Base-by-base conservation (phyloP, 2,113 vertebrate genomes). In the Gallinago undulata region DNA sequence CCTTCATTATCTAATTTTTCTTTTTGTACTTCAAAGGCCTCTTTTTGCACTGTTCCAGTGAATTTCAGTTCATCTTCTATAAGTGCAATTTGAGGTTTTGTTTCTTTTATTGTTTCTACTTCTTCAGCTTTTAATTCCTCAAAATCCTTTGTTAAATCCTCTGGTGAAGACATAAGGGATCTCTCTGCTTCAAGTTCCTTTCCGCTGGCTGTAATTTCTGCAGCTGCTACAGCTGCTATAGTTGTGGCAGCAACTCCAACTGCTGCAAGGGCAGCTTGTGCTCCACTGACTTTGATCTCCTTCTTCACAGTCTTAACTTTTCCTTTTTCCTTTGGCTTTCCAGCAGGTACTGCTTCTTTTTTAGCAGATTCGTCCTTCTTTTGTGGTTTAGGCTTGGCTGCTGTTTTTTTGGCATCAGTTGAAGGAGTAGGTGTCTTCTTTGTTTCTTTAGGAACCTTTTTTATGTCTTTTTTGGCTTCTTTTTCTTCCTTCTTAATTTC, bases 111-210 rank as follows among this genome's bases (percentile, higher is more conserved):
- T 22, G 98, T 98, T 59, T 96, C 94, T 11, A 98, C 89, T 87
- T 99, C 98, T 92, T 99, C 99, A 53, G 98, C 98, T 97, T 96
- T 98, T 51, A 99, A 96, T 91, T 99, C 98, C 88, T 99, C 99
- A 98, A 99, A 99, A 94, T 99, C 99, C 94, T 99, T 99, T 56
- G 99, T 99, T 78, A 99, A 98, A 95, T 99, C 99, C 77, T 99
- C 99, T 67, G 99, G 99, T 90, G 99, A 98, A 33, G 99, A 99
- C 99, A 99, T 99, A 24, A 98, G 94, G 35, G 98, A 98, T 90
- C 99, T 97, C 96, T 98, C 98, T 8, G 80, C 97, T 68, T 99
- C 59, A 37, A 62, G 59, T 16, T 62, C 59, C 10, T 97, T 98
- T 64, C 94, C 93, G 31, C 94, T 51, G 13, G 93, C 77, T 25